phyloP scores from a whole-genome alignment of 2,113 vertebrate genomes.

The Cyrtonyx montezumae region DNA sequence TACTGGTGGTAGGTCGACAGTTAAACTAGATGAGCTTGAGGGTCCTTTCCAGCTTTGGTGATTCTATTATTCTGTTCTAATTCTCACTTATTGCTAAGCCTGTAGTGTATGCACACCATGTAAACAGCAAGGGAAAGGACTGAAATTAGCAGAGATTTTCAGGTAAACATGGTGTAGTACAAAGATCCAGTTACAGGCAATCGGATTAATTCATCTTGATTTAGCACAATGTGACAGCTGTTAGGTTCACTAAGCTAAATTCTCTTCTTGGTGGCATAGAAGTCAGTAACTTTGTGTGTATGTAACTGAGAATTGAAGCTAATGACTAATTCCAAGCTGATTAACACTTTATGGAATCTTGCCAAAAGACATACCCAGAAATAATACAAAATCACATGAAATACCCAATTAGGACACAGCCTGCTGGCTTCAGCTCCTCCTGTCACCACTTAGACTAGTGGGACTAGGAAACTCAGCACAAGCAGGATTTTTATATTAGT shows the following conservation, averaged over 20 bases:
- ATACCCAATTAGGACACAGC: neutral
- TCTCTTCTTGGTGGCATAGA: slow-evolving; percentile 19
- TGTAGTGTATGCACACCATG: neutral
- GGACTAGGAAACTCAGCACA: neutral
- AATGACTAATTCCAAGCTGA: slow-evolving; percentile 54
- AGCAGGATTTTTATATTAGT: neutral
- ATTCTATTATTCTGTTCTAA: neutral
- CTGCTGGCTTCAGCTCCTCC: neutral
- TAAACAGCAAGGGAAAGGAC: neutral
- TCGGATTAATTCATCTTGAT: slow-evolving; percentile 56
- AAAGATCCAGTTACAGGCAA: slow-evolving; percentile 46
- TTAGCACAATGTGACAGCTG: slow-evolving; percentile 58
- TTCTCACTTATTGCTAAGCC: neutral
- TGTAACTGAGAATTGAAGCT: slow-evolving; percentile 50
- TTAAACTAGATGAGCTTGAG: no score
- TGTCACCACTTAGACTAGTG: rapidly evolving
- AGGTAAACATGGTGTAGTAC: slow-evolving; percentile 35
- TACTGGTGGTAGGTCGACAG: no score
- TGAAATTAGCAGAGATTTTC: slow-evolving; percentile 28
- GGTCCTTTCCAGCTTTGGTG: no score
- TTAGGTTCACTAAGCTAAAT: slow-evolving; percentile 42
- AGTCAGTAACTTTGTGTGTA: slow-evolving; percentile 17
- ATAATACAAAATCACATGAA: neutral
- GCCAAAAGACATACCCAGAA: slow-evolving; percentile 4
- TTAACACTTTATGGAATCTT: slow-evolving; percentile 24